Evolutionary conservation across 2,888 invertebrate species (phyloP).

Genomic region (Cerceris ruficornis): DNA sequence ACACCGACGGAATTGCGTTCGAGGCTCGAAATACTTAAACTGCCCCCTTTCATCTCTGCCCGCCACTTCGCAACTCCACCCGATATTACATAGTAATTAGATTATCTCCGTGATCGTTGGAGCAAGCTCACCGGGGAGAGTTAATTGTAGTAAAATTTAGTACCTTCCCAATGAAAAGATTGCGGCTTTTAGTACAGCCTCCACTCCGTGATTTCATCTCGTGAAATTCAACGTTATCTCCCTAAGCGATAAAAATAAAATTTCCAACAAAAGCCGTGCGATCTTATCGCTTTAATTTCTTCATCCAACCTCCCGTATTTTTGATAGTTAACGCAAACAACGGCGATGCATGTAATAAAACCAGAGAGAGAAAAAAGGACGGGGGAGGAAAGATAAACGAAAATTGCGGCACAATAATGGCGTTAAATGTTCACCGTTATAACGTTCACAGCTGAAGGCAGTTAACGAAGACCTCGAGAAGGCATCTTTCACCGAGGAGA

Average conservation of each 20-base stretch:
- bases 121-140: constrained; percentile 37
- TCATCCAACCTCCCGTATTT: background rate
- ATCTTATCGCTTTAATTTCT: constrained; percentile 30
- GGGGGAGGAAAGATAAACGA: too few species aligned
- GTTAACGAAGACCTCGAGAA: background rate
- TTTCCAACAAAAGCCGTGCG: constrained; percentile 10
- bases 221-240: background rate
- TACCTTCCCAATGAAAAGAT: constrained; percentile 42
- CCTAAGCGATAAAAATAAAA: constrained; percentile 10
- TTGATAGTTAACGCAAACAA: too few species aligned
- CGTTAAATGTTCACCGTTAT: background rate
- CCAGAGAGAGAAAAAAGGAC: background rate
- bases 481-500: constrained; percentile 17
- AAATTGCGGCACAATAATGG: too few species aligned
- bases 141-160: constrained; percentile 59
- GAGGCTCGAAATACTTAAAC: constrained; percentile 56
- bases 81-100: constrained; percentile 56
- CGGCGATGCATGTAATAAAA: background rate
- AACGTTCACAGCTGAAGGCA: background rate
- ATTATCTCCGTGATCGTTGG: constrained; percentile 52
- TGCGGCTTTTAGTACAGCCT: constrained; percentile 34
- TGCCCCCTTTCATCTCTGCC: constrained; percentile 21
- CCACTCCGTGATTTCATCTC: constrained; percentile 35
- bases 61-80: constrained; percentile 36
- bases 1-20: constrained; percentile 59